A percentile compares a stretch with the other conserved stretches of the same genome.
Conservation (phyloP, 2,797 vertebrate species). For the Parauchenoglanis punctatus region DNA sequence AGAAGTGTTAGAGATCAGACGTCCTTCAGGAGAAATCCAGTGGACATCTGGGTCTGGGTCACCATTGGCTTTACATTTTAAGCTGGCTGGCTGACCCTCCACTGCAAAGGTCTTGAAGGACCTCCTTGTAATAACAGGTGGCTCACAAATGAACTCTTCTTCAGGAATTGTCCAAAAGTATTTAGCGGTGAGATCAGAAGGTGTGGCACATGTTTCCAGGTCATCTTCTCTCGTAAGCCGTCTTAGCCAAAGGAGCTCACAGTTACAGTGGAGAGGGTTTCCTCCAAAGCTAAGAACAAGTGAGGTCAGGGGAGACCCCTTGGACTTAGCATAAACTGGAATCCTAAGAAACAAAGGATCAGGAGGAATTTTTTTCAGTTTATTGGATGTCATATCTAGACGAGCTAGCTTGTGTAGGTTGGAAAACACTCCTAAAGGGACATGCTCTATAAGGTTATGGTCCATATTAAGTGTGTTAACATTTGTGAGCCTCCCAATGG, state of each 20-base stretch:
- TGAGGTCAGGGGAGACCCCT: constrained; percentile 82
- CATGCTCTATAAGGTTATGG: constrained; percentile 88
- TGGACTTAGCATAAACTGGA: constrained; percentile 84
- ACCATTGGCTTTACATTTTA: constrained; percentile 90
- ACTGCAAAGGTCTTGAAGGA: constrained; percentile 79
- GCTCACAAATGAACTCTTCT: constrained; percentile 91
- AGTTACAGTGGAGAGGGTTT: constrained; percentile 91
- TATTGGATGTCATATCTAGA: constrained; percentile 92
- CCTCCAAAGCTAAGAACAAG: constrained; percentile 87
- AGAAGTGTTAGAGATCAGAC: constrained; percentile 86
- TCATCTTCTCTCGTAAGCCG: constrained; percentile 86
- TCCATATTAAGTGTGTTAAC: constrained; percentile 89
- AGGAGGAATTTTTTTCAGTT: constrained; percentile 89
- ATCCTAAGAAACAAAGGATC: constrained; percentile 88
- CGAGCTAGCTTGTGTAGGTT: constrained; percentile 90
- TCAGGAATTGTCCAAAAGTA: constrained; percentile 92
- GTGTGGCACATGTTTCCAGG: constrained; percentile 89
- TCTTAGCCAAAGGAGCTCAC: constrained; percentile 88
- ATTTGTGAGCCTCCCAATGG: constrained; percentile 81
- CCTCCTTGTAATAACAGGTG: constrained; percentile 87
- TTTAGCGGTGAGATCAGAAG: constrained; percentile 82
- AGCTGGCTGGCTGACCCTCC: constrained; percentile 81
- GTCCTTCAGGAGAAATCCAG: constrained; percentile 90
- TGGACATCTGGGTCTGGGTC: constrained; percentile 90
- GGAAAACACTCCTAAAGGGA: constrained; percentile 88